phyloP scores from a whole-genome alignment of 2,113 vertebrate genomes.

The Scalopus aquaticus region DNA sequence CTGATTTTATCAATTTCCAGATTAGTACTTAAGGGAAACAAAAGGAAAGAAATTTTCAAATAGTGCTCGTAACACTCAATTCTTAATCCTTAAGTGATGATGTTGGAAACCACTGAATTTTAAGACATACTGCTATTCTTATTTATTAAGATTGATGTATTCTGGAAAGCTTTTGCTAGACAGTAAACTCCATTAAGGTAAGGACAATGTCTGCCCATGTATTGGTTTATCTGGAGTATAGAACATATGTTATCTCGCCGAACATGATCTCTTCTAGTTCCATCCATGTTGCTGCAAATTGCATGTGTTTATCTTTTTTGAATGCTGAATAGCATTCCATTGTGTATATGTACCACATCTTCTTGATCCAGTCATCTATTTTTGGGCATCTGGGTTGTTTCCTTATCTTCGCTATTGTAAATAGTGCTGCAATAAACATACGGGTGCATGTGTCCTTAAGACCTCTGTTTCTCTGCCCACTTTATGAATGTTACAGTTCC shows the following conservation, averaged over 20 bases:
- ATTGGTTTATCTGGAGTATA: neutral
- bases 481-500: neutral
- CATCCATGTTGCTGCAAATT: no score
- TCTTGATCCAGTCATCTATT: no score
- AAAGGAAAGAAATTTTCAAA: neutral
- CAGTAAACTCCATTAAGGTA: neutral
- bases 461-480: neutral
- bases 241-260: no score
- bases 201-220: neutral
- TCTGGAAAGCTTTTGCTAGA: neutral
- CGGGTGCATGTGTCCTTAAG: no score
- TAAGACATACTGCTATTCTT: neutral
- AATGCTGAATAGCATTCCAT: no score
- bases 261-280: no score
- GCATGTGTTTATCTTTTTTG: no score
- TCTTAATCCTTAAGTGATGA: neutral
- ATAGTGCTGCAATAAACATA: no score
- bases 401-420: no score
- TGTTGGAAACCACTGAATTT: neutral
- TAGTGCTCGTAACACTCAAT: neutral
- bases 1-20: neutral
- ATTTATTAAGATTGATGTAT: neutral
- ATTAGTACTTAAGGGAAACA: neutral
- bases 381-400: no score
- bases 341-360: no score